Conservation (phyloP, 1,140 invertebrate species). For the Pogonomyrmex barbatus region DNA sequence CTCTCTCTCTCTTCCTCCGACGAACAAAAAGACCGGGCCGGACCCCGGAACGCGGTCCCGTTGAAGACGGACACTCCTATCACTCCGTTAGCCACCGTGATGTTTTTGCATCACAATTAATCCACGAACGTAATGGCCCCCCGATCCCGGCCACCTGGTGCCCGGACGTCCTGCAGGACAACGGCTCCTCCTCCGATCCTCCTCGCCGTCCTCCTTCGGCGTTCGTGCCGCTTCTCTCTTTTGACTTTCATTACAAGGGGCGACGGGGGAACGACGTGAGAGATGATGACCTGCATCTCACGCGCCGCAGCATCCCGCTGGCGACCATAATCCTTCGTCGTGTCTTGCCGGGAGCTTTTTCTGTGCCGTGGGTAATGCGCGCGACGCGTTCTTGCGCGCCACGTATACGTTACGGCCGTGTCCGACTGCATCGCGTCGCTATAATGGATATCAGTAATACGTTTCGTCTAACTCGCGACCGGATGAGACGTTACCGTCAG, state of each 20-base stretch:
- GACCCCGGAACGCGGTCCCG: constrained; percentile 61
- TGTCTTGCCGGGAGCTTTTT: constrained; percentile 42
- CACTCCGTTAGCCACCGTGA: constrained; percentile 79
- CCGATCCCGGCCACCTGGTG: constrained; percentile 74
- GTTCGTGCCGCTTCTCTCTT: constrained; percentile 65
- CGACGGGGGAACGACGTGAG: constrained; percentile 53
- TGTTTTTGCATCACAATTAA: constrained; percentile 83
- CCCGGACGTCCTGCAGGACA: constrained; percentile 80
- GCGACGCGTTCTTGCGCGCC: constrained; percentile 51
- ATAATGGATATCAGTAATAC: constrained; percentile 58
- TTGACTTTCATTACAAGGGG: constrained; percentile 71
- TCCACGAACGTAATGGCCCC: constrained; percentile 78
- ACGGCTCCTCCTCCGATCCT: constrained; percentile 66
- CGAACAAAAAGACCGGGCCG: constrained; percentile 66
- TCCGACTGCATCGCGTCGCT: constrained; percentile 37
- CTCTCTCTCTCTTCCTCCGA: constrained; percentile 22
- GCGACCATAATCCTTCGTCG: constrained; percentile 18
- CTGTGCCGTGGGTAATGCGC: constrained; percentile 35
- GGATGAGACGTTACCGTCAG: constrained; percentile 12
- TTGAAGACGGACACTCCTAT: constrained; percentile 77
- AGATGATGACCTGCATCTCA: constrained; percentile 76
- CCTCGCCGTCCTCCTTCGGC: constrained; percentile 43
- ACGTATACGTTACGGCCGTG: constrained; percentile 32
- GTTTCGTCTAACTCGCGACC: constrained; percentile 33
- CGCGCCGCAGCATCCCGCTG: constrained; percentile 46